Base-by-base conservation (phyloP, 2,797 vertebrate genomes). In the Prunella strophiata region DNA sequence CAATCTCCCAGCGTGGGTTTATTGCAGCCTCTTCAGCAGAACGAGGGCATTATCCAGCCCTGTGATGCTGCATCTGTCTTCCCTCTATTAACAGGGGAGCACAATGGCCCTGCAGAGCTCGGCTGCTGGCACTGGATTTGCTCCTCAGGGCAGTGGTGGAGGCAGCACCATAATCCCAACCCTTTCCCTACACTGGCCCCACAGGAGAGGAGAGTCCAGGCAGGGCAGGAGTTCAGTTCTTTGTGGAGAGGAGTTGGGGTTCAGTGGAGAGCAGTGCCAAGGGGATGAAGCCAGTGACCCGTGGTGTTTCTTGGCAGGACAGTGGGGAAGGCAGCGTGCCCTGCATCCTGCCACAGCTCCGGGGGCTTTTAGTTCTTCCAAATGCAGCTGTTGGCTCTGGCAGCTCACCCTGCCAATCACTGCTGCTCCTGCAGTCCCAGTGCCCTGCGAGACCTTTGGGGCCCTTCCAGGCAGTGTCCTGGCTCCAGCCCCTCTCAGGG, bases 1-100 rank as follows among this genome's bases (percentile, higher is more conserved):
- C 94, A 86, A 91, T 94, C 91, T 92, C 71, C 79, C 79, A 32
- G 75, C 2, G 0, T 6, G 6, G 78, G 88, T 95, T 96, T 96
- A 95, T 95, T 93, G 94, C 93, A 92, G 89, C 92, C 89, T 94
- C 93, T 95, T 93, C 92, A 86, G 90, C 88, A 59, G 74, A 95
- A 95, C 14, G 82, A 94, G 79, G 76, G 89, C 57, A 87, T 95
- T 96, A 94, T 87, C 93, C 91, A 67, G 86, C 34, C 79, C 93
- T 81, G 68, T 68, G 88, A 63, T 72, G 36, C 85, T 91, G 87
- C 97, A 94, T 96, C 96, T 93, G 88, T 95, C 96, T 96, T 92
- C 83, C 94, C 80, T 67, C 95, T 75, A 81, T 95, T 73, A 95
- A 55, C 43, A 34, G 92, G 87, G 32, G 34, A 80, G 70, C 62